A percentile compares a stretch with the other conserved stretches of the same genome.
These are phyloP conservation scores for Elanus axillaris DNA, from an alignment of 2,113 vertebrate species.

Conservation along the genomic window DNA sequence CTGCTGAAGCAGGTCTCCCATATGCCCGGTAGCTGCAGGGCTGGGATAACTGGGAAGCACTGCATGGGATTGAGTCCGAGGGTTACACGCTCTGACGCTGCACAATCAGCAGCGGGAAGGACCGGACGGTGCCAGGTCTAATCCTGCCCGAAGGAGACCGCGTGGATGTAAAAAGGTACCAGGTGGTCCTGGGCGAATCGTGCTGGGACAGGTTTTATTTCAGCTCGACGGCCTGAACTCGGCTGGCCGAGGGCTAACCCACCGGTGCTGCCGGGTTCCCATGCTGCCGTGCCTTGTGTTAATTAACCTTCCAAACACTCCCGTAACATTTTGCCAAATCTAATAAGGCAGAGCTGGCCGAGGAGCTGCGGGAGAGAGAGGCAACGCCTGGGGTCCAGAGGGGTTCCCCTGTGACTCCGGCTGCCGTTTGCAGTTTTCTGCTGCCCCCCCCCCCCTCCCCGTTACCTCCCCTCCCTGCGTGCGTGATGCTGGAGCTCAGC, in stretches of 20 bases:
- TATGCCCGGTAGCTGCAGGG: accelerated
- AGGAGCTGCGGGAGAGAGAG: neutral
- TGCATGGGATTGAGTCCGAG: accelerated
- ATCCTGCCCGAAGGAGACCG: accelerated
- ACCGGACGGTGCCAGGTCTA: accelerated
- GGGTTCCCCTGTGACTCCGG: neutral
- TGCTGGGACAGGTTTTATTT: neutral
- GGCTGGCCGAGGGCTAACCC: neutral
- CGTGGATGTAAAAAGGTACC: accelerated
- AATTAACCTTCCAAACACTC: constrained; percentile 19
- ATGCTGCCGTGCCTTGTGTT: neutral
- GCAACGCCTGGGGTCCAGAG: accelerated
- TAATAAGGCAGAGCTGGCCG: neutral
- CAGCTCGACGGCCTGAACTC: neutral
- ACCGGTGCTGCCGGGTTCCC: accelerated
- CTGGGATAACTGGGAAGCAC: accelerated
- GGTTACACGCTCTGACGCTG: accelerated
- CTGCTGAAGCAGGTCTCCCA: too few species aligned
- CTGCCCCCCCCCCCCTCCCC: too few species aligned
- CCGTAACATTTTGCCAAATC: neutral
- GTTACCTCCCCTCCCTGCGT: accelerated
- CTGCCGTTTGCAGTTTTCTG: neutral
- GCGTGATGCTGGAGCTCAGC: accelerated
- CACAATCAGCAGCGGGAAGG: neutral
- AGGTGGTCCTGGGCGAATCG: accelerated